Conservation (phyloP, 2,888 invertebrate species). For the Drosophila pseudotakahashii region DNA sequence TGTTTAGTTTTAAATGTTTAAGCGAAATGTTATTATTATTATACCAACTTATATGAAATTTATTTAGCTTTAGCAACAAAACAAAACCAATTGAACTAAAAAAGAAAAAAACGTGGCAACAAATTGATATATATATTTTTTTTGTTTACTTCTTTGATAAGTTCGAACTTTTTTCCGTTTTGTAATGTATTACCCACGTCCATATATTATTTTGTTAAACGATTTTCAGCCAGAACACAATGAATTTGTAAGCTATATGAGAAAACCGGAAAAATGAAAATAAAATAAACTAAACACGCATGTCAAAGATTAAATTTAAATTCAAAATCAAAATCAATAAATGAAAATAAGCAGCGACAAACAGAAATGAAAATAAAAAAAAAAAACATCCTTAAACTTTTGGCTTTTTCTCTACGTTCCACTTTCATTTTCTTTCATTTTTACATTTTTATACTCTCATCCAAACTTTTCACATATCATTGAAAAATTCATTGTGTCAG, state of each 20-base stretch:
- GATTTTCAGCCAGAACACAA: conserved; percentile 68
- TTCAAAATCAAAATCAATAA: conserved; percentile 49
- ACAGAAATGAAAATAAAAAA: conserved; percentile 60
- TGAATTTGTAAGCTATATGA: conserved; percentile 80
- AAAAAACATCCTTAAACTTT: conserved; percentile 33
- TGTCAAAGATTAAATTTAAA: conserved; percentile 42
- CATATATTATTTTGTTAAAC: conserved; percentile 34
- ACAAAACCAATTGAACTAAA: conserved; percentile 49
- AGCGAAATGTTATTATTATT: conserved; percentile 75
- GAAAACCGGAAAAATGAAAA: conserved; percentile 28
- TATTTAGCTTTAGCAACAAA: conserved; percentile 75
- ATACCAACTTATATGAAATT: conserved; percentile 76
- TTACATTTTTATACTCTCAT: conserved; percentile 34
- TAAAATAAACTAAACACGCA: conserved; percentile 22
- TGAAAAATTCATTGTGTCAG: conserved; percentile 80
- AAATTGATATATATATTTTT: conserved; percentile 45
- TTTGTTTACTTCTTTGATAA: conserved; percentile 37
- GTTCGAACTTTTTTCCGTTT: conserved; percentile 42
- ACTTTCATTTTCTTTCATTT: conserved; percentile 30
- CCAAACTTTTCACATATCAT: conserved; percentile 58
- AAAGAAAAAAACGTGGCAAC: conserved; percentile 66
- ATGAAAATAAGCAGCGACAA: conserved; percentile 19
- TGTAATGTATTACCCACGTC: conserved; percentile 48
- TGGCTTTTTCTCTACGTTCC: conserved; percentile 49
- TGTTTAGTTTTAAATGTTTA: conserved; percentile 60